Base-by-base conservation (phyloP, 1,140 invertebrate species). In the Eurytemora carolleeae region DNA sequence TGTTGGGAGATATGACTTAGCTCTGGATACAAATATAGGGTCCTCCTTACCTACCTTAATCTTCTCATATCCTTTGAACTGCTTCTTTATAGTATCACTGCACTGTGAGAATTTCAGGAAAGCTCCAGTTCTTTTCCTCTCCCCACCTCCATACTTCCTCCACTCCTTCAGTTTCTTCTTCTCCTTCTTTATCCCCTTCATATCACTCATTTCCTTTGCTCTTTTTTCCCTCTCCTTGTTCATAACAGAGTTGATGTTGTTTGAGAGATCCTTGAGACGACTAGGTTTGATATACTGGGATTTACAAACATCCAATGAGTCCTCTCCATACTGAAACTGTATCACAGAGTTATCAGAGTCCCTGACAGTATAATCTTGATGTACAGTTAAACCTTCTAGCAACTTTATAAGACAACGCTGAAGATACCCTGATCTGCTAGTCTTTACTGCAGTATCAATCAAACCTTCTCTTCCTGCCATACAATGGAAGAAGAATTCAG, bases 401-500 rank as follows among this genome's bases (percentile, higher is more conserved):
- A 98, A 91, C 75, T 99, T 99, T 18, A 98, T 88, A 0, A 99
- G 75, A 77, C 95, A 98, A 63, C 96, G 78, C 74, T 99, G 96
- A 58, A 99, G 76, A 72, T 99, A 99, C 66, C 96, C 96, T 69
- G 89, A 94, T 65, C 93, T 80, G 76, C 90, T 95, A 3, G 96
- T 99, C 69, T 84, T 84, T 1, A 85, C 82, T 65, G 82, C 82
- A 25, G 82, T 83, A 71, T 84, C 82, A 64, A 83, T 75, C 23
- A 82, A 69, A 72, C 82, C 83, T 80, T 98, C 96, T 73, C 96
- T 80, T 64, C 96, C 96, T 58, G 96, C 96, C 94, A 98, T 98
- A 71, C 94, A 98, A 79, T 99, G 94, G 73, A 96, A 98, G 74
- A 97, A 99, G 70, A 95, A 97, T 70, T 98, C 94, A 74, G 95